Conservation (phyloP, 2,797 vertebrate genomes). For the Coregonus ussuriensis region DNA sequence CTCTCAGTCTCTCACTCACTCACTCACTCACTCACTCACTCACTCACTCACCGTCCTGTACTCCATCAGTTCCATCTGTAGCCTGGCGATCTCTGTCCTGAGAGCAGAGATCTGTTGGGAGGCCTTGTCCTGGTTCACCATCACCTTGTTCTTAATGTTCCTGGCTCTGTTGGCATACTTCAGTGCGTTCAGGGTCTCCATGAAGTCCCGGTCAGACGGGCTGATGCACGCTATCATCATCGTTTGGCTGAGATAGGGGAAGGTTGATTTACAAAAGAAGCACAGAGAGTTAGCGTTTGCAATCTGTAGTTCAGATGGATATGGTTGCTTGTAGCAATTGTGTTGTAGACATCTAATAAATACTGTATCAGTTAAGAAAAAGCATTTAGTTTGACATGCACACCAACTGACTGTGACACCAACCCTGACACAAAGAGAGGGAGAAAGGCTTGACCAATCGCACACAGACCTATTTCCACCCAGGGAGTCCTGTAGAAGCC, state of each 20-base stretch:
- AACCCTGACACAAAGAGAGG: background rate
- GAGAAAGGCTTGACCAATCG: background rate
- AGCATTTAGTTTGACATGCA: too few relatives aligned
- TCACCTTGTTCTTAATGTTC: conserved; percentile 96
- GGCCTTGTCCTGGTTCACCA: conserved; percentile 94
- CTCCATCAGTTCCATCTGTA: conserved; percentile 95
- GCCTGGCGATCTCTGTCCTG: conserved; percentile 89
- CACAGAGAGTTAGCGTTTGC: too few relatives aligned
- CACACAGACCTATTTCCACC: conserved; percentile 90
- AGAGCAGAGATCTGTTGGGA: conserved; percentile 93
- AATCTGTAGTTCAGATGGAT: too few relatives aligned
- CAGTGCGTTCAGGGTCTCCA: conserved; percentile 93
- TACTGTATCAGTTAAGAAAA: too few relatives aligned
- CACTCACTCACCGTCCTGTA: conserved; percentile 86
- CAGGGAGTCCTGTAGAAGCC: conserved; percentile 91
- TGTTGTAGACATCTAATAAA: too few relatives aligned
- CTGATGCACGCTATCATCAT: conserved; percentile 96
- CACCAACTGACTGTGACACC: too few relatives aligned
- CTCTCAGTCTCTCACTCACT: too few relatives aligned
- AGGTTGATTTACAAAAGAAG: conserved; percentile 12
- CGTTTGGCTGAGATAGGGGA: conserved; percentile 81
- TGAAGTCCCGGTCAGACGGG: conserved; percentile 94
- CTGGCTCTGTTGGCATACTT: conserved; percentile 94
- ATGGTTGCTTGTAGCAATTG: too few relatives aligned
- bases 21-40: background rate